Conservation (phyloP, 2,113 vertebrate species). For the Oncorhynchus mykiss region DNA sequence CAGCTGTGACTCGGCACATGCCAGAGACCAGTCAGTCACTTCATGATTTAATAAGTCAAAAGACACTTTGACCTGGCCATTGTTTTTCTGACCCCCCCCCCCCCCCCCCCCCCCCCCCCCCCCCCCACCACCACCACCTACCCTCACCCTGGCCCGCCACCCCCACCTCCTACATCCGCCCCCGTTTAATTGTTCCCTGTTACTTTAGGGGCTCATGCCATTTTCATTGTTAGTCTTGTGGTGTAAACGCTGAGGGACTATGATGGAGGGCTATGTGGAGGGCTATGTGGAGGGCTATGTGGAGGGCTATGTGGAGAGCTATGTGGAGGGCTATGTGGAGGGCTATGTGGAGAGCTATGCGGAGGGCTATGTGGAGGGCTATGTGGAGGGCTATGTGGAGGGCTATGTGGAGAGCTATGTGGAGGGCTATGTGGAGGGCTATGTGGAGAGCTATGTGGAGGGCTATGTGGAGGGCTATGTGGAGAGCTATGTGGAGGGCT, state of each 20-base stretch:
- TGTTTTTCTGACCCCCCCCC: constrained; percentile 19
- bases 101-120: background rate
- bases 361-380: background rate
- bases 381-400: too few relatives aligned
- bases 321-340: too few relatives aligned
- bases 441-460: too few relatives aligned
- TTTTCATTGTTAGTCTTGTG: constrained; percentile 19
- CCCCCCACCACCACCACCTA: too few relatives aligned
- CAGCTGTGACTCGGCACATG: constrained; percentile 24
- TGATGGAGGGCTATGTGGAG: background rate
- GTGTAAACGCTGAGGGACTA: background rate
- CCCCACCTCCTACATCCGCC: too few relatives aligned
- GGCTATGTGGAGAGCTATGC: too few relatives aligned
- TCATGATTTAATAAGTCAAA: constrained; percentile 60
- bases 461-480: too few relatives aligned
- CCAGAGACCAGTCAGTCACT: constrained; percentile 45
- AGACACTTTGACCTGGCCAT: constrained; percentile 41
- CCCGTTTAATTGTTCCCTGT: constrained; percentile 42
- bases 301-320: too few relatives aligned
- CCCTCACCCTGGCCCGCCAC: too few relatives aligned
- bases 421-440: background rate
- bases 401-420: background rate
- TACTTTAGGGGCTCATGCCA: constrained; percentile 16
- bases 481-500: background rate
- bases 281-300: too few relatives aligned